Evolutionary conservation across 2,113 vertebrate genomes (phyloP), one percentile per base, ranked within the genome.

Genomic region (Phalacrocorax aristotelis): DNA sequence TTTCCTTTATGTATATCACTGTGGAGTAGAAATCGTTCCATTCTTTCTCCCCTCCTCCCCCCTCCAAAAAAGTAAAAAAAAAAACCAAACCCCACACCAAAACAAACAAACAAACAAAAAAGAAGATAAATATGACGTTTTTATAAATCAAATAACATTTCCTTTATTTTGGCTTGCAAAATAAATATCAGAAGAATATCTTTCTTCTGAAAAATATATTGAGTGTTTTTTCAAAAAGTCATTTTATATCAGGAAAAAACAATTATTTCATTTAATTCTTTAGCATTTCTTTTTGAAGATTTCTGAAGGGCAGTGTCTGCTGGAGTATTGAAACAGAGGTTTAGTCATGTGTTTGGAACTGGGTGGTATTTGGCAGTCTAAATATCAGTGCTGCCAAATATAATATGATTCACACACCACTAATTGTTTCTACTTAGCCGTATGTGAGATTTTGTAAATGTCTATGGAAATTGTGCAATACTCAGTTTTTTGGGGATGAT

Each of bases 301-400:
- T 87, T 90, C 48, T 7, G 15, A 85, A 87, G 61, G 70, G 40
- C 83, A 92, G 86, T 18, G 52, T 71, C 49, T 88, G 36, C 58
- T 81, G 51, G 13, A 91, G 48, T 65, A 58, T 51, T 83, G 42
- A 93, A 89, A 6, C 69, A 87, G 90, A 76, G 40, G 52, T 78
- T 96, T 84, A 79, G 65, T 69, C 69, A 46, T 8, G 7, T 60
- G 12, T 87, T 94, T 89, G 61, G n/a, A 71, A 78, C 30, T 71
- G 77, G 91, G 26, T 71, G 65, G 52, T 87, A 54, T 82, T 95
- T 95, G 91, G 92, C 92, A 93, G 60, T 81, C 52, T 79, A n/a
- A 91, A 17, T 64, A 62, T 48, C 68, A 84, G 38, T 87, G 48
- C 72, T 94, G 86, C 90, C 86, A 95, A 91, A 84, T 72, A 68